phyloP scores from a whole-genome alignment of 2,113 vertebrate species.

The Tragelaphus scriptus region DNA sequence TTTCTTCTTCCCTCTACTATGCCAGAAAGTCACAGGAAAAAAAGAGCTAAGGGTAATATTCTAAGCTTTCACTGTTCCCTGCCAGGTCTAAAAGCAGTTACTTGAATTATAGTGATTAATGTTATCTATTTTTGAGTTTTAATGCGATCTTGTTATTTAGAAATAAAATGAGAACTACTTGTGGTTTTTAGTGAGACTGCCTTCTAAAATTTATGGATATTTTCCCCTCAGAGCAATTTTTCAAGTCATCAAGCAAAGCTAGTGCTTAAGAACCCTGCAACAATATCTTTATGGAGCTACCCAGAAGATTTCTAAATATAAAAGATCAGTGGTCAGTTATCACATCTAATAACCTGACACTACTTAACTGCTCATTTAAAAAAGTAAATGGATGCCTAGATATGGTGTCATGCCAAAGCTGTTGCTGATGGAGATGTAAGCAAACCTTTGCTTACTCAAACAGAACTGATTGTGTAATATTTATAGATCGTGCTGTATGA shows the following conservation, averaged over 20 bases:
- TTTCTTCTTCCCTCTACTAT: not conserved
- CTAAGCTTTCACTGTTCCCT: constrained; percentile 4
- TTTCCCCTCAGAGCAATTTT: constrained; percentile 56
- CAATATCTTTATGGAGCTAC: constrained; percentile 44
- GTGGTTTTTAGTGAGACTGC: constrained; percentile 21
- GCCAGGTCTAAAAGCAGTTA: constrained; percentile 41
- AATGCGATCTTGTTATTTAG: constrained; percentile 64
- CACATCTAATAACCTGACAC: constrained; percentile 50
- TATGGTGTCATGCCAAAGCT: constrained; percentile 33
- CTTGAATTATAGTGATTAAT: constrained; percentile 35
- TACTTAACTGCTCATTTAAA: constrained; percentile 41
- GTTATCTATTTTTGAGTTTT: constrained; percentile 55
- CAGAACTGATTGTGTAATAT: constrained; percentile 43
- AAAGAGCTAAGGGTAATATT: not conserved
- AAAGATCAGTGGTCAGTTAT: constrained; percentile 53
- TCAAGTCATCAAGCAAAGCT: constrained; percentile 48
- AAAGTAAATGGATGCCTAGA: constrained; percentile 21
- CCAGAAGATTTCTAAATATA: constrained; percentile 40
- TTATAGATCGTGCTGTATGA: constrained; percentile 34
- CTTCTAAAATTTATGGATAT: constrained; percentile 58
- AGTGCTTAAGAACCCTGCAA: constrained; percentile 19
- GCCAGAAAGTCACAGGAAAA: not conserved
- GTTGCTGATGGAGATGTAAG: not conserved
- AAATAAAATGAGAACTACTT: constrained; percentile 56
- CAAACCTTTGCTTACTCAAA: constrained; percentile 43